phyloP scores from a whole-genome alignment of 2,113 vertebrate species.

The Nesoenas mayeri region DNA sequence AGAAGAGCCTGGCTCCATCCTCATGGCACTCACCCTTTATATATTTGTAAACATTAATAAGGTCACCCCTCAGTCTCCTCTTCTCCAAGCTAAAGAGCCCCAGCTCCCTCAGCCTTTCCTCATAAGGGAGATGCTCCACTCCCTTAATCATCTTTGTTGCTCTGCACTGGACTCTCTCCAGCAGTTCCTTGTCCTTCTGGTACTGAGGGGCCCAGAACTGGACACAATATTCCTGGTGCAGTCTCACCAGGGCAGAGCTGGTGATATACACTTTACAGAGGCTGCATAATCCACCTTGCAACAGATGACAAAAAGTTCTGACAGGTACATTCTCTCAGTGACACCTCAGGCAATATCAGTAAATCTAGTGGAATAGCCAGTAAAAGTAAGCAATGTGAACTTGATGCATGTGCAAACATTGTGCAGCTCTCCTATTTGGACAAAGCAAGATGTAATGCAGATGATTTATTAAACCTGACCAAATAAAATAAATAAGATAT shows the following conservation, averaged over 20 bases:
- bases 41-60: too few species aligned
- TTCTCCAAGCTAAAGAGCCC: too few species aligned
- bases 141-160: too few species aligned
- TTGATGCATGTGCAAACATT: accelerated
- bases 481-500: background rate
- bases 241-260: background rate
- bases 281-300: background rate
- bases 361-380: background rate
- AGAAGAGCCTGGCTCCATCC: too few species aligned
- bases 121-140: too few species aligned
- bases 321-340: background rate
- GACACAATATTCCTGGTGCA: too few species aligned
- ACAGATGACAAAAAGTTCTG: background rate
- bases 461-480: background rate
- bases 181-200: too few species aligned
- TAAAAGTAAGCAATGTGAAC: background rate
- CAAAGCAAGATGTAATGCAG: background rate
- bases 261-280: background rate
- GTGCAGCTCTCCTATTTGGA: background rate
- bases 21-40: too few species aligned
- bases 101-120: too few species aligned
- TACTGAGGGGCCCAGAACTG: too few species aligned
- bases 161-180: too few species aligned
- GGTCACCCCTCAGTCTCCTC: too few species aligned
- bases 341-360: background rate